These are phyloP conservation scores for Thaumatotibia leucotreta DNA, from an alignment of 1,140 invertebrate species.

Conservation along the genomic window DNA sequence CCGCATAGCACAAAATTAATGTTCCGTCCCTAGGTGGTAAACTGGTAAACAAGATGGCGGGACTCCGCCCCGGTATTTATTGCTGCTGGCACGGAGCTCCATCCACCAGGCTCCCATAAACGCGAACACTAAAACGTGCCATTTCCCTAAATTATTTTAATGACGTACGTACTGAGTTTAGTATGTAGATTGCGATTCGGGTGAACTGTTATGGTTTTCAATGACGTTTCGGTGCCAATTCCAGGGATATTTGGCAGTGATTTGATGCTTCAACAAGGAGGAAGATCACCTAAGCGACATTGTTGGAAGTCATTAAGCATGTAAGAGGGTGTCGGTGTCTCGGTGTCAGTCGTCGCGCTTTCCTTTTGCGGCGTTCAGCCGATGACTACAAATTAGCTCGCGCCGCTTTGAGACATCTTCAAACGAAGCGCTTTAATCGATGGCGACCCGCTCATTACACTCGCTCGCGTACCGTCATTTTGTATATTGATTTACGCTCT, in stretches of 20 bases:
- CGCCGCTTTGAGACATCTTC: constrained; percentile 40
- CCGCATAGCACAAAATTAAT: constrained; percentile 48
- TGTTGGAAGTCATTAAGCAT: constrained; percentile 55
- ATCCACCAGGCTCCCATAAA: constrained; percentile 41
- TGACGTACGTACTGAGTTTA: constrained; percentile 44
- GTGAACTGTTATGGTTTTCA: constrained; percentile 37
- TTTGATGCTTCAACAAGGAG: constrained; percentile 30
- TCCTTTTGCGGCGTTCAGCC: constrained; percentile 41
- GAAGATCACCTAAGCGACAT: constrained; percentile 29
- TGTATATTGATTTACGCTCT: constrained; percentile 60
- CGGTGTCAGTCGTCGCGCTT: constrained; percentile 30
- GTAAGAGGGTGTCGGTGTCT: constrained; percentile 34
- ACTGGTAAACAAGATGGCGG: constrained; percentile 51
- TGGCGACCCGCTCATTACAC: constrained; percentile 50
- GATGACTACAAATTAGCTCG: constrained; percentile 56
- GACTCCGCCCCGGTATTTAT: constrained; percentile 46
- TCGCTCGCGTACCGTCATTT: constrained; percentile 35
- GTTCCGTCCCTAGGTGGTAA: constrained; percentile 42
- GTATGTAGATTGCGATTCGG: constrained; percentile 37
- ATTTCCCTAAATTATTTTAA: constrained; percentile 61
- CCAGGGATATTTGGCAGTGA: constrained; percentile 26
- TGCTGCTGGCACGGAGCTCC: constrained; percentile 40
- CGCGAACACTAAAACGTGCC: constrained; percentile 47
- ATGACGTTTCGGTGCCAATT: constrained; percentile 35
- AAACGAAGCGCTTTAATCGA: constrained; percentile 53